Evolutionary conservation across 2,888 invertebrate genomes (phyloP).

Genomic region (Mayetiola destructor): DNA sequence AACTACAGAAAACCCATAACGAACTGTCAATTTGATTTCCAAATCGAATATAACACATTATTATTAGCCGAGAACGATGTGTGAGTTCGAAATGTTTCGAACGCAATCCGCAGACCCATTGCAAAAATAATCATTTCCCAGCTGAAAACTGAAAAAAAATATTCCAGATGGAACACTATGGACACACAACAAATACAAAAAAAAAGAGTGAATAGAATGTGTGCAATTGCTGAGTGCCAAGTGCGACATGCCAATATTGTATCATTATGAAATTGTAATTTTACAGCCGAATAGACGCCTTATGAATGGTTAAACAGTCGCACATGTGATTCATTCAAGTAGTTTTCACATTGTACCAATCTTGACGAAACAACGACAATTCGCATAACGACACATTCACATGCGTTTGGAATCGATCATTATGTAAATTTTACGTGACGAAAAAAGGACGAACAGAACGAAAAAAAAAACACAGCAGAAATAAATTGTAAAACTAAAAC

Average conservation of each 20-base stretch:
- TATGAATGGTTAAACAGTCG: conserved; percentile 16
- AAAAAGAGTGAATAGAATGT: not conserved
- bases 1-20: conserved; percentile 3
- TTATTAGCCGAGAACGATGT: not conserved
- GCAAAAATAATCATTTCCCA: not conserved
- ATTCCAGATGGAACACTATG: too few relatives aligned
- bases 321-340: not conserved
- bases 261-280: conserved; percentile 17
- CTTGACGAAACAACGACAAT: not conserved
- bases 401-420: not conserved
- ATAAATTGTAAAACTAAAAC: too few relatives aligned
- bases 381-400: not conserved
- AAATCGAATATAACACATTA: conserved; percentile 12
- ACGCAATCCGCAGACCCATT: not conserved
- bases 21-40: conserved; percentile 11
- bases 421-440: conserved; percentile 11
- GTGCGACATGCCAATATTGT: conserved; percentile 14
- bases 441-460: too few relatives aligned
- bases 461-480: too few relatives aligned
- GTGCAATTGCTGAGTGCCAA: not conserved
- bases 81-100: too few relatives aligned
- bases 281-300: conserved; percentile 16
- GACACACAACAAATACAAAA: not conserved
- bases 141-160: too few relatives aligned
- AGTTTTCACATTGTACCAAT: not conserved